Evolutionary conservation across 2,113 vertebrate species (phyloP).

Genomic region (Pontoporia blainvillei): DNA sequence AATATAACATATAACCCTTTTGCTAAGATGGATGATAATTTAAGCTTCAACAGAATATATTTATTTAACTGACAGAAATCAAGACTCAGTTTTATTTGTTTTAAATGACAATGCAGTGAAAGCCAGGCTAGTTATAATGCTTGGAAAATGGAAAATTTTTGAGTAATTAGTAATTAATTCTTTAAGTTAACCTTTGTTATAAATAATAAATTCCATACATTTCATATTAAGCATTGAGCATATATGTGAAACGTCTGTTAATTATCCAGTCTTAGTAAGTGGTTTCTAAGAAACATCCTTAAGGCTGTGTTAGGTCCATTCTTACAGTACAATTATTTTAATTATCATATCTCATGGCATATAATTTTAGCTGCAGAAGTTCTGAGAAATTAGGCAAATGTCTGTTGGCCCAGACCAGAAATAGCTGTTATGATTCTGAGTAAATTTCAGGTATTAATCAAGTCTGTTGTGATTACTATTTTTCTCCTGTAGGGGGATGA

Average conservation of each 20-base stretch:
- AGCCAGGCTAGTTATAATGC: background rate
- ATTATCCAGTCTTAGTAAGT: background rate
- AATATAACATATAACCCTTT: slow-evolving; percentile 59
- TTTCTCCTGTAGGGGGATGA: background rate
- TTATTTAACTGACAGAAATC: slow-evolving; percentile 63
- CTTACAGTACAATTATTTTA: background rate
- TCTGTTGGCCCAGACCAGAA: background rate
- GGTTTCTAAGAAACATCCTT: background rate
- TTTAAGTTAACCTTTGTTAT: background rate
- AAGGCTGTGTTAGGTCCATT: background rate
- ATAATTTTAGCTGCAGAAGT: background rate
- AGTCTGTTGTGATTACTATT: background rate
- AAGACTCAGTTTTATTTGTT: slow-evolving; percentile 53
- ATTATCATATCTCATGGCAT: background rate
- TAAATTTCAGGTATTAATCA: background rate
- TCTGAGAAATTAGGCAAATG: background rate
- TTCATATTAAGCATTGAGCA: background rate
- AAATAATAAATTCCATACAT: slow-evolving; percentile 1
- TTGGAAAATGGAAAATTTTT: background rate
- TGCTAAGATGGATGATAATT: slow-evolving; percentile 62
- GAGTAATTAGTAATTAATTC: background rate
- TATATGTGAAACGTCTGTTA: background rate
- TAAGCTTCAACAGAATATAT: slow-evolving; percentile 54
- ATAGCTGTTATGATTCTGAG: background rate
- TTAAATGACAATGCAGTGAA: slow-evolving; percentile 40